Percentiles rank a stretch among this genome's conserved stretches.
phyloP scores from a whole-genome alignment of 1,140 invertebrate species.

The Cylas formicarius region DNA sequence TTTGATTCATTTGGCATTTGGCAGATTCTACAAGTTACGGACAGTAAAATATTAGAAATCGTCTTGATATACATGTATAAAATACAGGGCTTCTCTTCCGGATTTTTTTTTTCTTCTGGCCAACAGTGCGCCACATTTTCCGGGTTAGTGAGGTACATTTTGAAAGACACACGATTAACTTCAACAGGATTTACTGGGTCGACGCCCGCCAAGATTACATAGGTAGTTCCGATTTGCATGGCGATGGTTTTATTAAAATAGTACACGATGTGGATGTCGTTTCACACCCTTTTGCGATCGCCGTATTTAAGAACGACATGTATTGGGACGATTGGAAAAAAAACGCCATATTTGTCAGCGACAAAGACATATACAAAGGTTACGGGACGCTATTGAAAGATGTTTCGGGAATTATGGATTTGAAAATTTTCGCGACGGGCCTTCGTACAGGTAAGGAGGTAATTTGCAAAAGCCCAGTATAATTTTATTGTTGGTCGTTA shows the following conservation, averaged over 20 bases:
- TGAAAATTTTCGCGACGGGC: slow-evolving; percentile 73
- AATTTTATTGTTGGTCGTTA: slow-evolving; percentile 48
- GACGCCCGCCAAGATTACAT: slow-evolving; percentile 78
- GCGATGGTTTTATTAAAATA: slow-evolving; percentile 66
- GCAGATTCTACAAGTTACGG: too few relatives aligned
- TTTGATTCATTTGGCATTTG: too few relatives aligned
- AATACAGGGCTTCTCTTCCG: too few relatives aligned
- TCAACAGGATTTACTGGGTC: slow-evolving; percentile 70
- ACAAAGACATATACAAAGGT: slow-evolving; percentile 59
- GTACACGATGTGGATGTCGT: slow-evolving; percentile 57
- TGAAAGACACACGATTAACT: not conserved
- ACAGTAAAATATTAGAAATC: too few relatives aligned
- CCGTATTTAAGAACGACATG: slow-evolving; percentile 68
- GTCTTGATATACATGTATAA: too few relatives aligned
- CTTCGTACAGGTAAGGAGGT: slow-evolving; percentile 49
- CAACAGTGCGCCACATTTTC: not conserved
- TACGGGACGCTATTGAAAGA: slow-evolving; percentile 53
- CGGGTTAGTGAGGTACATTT: not conserved
- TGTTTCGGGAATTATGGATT: slow-evolving; percentile 67
- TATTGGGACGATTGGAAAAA: slow-evolving; percentile 90
- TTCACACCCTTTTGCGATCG: slow-evolving; percentile 77
- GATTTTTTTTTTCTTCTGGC: too few relatives aligned
- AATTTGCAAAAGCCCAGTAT: not conserved
- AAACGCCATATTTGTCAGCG: slow-evolving; percentile 67
- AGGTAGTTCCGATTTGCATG: slow-evolving; percentile 76